Conservation (phyloP, 2,113 vertebrate species). For the Montifringilla adamsi region DNA sequence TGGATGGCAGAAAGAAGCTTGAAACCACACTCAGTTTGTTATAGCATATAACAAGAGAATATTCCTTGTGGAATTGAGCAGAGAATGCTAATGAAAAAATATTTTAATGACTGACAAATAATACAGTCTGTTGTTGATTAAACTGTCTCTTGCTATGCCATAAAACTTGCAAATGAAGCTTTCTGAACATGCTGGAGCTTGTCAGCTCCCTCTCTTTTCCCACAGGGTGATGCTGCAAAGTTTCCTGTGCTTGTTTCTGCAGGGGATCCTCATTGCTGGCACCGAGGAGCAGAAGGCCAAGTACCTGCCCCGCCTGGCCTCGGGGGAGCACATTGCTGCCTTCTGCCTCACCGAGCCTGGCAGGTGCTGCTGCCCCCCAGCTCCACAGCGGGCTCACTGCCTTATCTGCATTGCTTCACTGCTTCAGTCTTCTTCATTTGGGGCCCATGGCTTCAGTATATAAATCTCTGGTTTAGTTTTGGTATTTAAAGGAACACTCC, state of each 20-base stretch:
- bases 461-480: accelerated
- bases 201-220: background rate
- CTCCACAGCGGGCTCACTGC: background rate
- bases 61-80: background rate
- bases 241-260: background rate
- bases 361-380: constrained; percentile 75
- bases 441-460: background rate
- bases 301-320: constrained; percentile 88
- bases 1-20: background rate
- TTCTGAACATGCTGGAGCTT: background rate
- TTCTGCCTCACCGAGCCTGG: constrained; percentile 95
- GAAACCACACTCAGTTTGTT: background rate
- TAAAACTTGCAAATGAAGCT: background rate
- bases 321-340: constrained; percentile 91
- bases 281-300: constrained; percentile 91
- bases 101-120: background rate
- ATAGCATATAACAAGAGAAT: background rate
- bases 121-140: background rate
- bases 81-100: background rate
- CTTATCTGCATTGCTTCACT: background rate
- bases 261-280: constrained; percentile 93
- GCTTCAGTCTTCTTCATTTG: background rate
- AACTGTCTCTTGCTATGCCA: background rate
- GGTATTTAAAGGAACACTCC: background rate
- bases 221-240: background rate